Conservation (phyloP, 2,888 invertebrate species). For the Leptinotarsa rubiginosa region DNA sequence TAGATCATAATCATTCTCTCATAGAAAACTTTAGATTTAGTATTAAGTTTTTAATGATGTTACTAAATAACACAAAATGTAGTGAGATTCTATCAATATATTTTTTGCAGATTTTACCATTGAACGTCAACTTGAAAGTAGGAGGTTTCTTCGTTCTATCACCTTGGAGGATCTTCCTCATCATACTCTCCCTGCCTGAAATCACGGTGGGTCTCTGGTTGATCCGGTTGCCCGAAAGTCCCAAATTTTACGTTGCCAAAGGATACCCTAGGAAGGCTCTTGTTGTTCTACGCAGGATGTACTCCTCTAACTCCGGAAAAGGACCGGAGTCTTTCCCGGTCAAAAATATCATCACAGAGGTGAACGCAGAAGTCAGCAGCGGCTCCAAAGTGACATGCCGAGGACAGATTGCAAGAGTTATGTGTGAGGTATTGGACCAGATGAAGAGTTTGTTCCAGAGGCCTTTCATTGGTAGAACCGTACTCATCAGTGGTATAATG, state of each 20-base stretch:
- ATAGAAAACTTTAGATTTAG: no score
- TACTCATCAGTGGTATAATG: slow-evolving; percentile 72
- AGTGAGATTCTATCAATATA: not conserved
- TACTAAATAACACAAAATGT: no score
- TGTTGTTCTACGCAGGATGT: slow-evolving; percentile 72
- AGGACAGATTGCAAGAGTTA: slow-evolving; percentile 28
- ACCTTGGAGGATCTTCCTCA: slow-evolving; percentile 82
- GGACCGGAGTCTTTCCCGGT: slow-evolving; percentile 67
- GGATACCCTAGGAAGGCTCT: slow-evolving; percentile 73
- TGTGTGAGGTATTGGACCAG: slow-evolving; percentile 61
- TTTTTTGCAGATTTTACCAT: slow-evolving; percentile 54
- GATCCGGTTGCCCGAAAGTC: slow-evolving; percentile 79
- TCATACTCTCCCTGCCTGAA: slow-evolving; percentile 75
- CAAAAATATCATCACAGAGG: slow-evolving; percentile 46
- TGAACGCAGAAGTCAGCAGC: slow-evolving; percentile 20
- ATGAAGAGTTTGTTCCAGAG: slow-evolving; percentile 70
- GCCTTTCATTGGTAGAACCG: slow-evolving; percentile 70
- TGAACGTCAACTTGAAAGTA: slow-evolving; percentile 47
- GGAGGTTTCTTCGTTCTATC: slow-evolving; percentile 68
- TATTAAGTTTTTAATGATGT: no score
- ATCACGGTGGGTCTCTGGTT: slow-evolving; percentile 70
- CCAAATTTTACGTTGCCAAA: slow-evolving; percentile 78
- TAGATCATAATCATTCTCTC: no score
- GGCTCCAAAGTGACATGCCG: slow-evolving; percentile 24
- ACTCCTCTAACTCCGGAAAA: slow-evolving; percentile 69